phyloP scores from a whole-genome alignment of 2,888 invertebrate genomes.

The Thera britannica region DNA sequence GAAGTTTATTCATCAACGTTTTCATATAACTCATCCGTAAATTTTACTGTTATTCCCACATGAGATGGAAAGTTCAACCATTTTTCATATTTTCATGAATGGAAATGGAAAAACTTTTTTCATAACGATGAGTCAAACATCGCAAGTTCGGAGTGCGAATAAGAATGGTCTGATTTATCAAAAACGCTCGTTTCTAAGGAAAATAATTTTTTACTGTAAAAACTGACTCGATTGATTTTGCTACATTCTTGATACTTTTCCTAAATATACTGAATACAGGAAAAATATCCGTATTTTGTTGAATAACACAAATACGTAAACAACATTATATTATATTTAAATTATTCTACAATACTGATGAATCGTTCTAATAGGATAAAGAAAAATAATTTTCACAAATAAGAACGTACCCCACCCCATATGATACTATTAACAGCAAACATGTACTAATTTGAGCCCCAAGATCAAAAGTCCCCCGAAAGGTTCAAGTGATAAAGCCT shows the following conservation, averaged over 20 bases:
- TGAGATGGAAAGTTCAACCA: conserved; percentile 2
- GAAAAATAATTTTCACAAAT: too few relatives aligned
- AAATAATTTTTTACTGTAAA: too few relatives aligned
- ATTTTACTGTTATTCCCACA: background rate
- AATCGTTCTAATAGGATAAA: too few relatives aligned
- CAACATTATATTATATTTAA: too few relatives aligned
- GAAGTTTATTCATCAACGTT: conserved; percentile 1
- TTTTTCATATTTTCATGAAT: conserved; percentile 14
- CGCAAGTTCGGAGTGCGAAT: background rate
- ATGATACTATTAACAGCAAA: too few relatives aligned
- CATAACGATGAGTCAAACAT: conserved; percentile 2
- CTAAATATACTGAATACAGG: too few relatives aligned
- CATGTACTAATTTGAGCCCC: background rate
- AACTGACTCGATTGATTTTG: too few relatives aligned
- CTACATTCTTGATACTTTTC: too few relatives aligned
- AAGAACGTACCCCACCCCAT: too few relatives aligned
- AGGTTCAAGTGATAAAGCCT: background rate
- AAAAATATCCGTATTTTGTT: too few relatives aligned
- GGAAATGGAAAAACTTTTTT: conserved; percentile 16
- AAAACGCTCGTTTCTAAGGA: background rate
- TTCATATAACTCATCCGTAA: conserved; percentile 1
- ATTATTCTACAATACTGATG: too few relatives aligned
- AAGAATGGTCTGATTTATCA: background rate
- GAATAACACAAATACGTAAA: too few relatives aligned
- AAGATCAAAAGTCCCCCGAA: background rate